phyloP scores from a whole-genome alignment of 2,113 vertebrate species.

The Pangasianodon hypophthalmus region DNA sequence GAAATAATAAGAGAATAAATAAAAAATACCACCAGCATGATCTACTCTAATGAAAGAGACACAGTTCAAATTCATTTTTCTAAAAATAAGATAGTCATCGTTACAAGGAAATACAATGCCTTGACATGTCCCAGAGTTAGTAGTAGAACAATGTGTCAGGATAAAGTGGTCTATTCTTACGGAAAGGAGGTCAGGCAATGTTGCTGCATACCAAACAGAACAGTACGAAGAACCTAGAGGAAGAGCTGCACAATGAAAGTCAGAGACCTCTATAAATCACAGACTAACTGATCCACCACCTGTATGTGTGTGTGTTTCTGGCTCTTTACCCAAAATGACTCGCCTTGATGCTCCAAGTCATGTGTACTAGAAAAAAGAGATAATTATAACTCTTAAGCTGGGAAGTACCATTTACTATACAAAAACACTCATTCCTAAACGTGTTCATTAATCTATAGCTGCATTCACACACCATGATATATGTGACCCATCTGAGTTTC shows the following conservation, averaged over 20 bases:
- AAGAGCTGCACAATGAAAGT: conserved; percentile 69
- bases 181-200: conserved; percentile 33
- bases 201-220: conserved; percentile 17
- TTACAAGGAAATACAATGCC: not conserved
- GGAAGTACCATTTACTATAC: conserved; percentile 39
- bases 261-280: conserved; percentile 67
- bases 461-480: conserved; percentile 48
- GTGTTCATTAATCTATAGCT: conserved; percentile 39
- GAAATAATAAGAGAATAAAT: not conserved
- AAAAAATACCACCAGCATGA: not conserved
- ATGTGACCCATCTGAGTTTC: not conserved
- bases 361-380: conserved; percentile 8
- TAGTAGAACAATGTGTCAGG: conserved; percentile 24
- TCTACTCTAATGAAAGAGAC: not conserved
- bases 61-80: not conserved
- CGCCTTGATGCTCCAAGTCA: conserved; percentile 23
- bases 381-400: conserved; percentile 17
- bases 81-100: not conserved
- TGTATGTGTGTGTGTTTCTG: conserved; percentile 57
- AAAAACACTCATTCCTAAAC: conserved; percentile 26
- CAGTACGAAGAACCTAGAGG: conserved; percentile 59
- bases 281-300: conserved; percentile 71
- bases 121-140: not conserved
- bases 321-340: conserved; percentile 66
- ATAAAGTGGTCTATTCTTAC: conserved; percentile 44